Evolutionary conservation across 2,797 vertebrate genomes (phyloP).

Genomic region (Tapirus indicus): DNA sequence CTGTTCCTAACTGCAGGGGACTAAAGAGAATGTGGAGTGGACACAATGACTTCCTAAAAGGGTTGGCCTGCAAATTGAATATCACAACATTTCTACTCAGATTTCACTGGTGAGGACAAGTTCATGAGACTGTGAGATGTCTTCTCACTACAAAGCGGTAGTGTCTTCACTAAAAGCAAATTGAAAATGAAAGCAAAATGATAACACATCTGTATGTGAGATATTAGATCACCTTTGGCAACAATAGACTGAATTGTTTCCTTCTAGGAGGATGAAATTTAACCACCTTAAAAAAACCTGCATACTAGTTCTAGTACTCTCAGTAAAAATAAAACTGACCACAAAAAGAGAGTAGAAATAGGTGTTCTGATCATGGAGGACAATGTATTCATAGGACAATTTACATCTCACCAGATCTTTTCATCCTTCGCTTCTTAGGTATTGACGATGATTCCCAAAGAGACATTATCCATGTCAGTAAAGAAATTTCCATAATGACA

Average conservation of each 20-base stretch:
- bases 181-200: conserved; percentile 17
- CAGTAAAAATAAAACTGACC: neutral
- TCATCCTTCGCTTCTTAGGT: neutral
- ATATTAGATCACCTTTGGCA: neutral
- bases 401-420: neutral
- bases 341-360: neutral
- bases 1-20: neutral
- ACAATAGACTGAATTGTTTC: neutral
- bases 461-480: neutral
- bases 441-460: neutral
- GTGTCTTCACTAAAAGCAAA: neutral
- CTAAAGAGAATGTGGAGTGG: neutral
- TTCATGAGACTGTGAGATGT: neutral
- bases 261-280: neutral
- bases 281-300: neutral
- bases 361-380: neutral
- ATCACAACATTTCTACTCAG: neutral
- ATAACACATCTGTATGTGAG: neutral
- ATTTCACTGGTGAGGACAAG: neutral
- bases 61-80: neutral
- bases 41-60: neutral
- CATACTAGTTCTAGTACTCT: neutral
- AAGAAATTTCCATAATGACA: neutral
- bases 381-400: neutral
- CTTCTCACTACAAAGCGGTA: neutral